Percentiles rank a stretch among this genome's conserved stretches.
These are phyloP conservation scores for Andinoacara biseriatus DNA, from an alignment of 2,113 vertebrate genomes.

Conservation along the genomic window DNA sequence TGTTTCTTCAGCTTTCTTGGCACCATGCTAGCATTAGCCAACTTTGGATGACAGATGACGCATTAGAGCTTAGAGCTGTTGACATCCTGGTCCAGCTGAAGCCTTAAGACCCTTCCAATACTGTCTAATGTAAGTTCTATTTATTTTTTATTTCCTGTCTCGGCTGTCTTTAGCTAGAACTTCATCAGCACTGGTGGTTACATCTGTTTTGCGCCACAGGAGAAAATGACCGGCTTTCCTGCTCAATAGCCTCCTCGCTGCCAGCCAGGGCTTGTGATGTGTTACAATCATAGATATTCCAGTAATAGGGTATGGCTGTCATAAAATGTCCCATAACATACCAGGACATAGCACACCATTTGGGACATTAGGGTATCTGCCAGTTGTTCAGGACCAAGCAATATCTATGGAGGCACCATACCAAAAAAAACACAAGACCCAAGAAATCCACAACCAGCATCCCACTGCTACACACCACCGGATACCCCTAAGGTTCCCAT, in stretches of 20 bases:
- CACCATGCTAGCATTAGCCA: background rate
- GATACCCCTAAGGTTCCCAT: rapidly evolving
- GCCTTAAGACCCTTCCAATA: background rate
- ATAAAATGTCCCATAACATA: background rate
- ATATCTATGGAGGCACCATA: background rate
- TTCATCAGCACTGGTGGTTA: rapidly evolving
- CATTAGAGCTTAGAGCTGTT: background rate
- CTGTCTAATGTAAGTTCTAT: background rate
- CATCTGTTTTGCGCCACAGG: background rate
- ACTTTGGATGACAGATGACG: background rate
- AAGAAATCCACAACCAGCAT: background rate
- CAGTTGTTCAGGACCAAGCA: rapidly evolving
- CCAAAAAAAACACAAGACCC: rapidly evolving
- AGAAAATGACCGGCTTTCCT: no score
- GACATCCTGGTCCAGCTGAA: background rate
- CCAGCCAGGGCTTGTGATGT: no score
- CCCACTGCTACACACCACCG: background rate
- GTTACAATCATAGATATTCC: background rate
- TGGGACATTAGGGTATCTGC: background rate
- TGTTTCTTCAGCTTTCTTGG: background rate
- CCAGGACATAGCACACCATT: background rate
- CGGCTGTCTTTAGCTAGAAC: rapidly evolving
- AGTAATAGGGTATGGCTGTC: background rate
- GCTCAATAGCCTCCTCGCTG: no score
- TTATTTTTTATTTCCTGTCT: background rate